Conservation (phyloP, 2,888 invertebrate genomes). For the Odontocolon sp. region DNA sequence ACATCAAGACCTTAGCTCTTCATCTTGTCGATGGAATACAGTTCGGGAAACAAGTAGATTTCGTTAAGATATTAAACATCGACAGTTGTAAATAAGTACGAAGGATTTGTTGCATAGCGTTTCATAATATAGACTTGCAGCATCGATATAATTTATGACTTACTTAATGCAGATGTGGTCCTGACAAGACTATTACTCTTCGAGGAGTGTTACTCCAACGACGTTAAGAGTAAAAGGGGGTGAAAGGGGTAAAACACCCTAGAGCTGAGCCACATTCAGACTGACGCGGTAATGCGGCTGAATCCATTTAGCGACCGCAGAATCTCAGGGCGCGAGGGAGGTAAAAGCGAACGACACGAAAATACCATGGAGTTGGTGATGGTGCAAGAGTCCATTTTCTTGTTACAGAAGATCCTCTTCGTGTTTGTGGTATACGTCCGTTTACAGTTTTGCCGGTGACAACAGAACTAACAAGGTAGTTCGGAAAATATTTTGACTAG, state of each 20-base stretch:
- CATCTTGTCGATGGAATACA: too few relatives aligned
- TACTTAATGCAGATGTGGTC: too few relatives aligned
- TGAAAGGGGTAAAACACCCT: slow-evolving; percentile 62
- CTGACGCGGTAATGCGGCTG: slow-evolving; percentile 75
- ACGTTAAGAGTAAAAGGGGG: slow-evolving; percentile 56
- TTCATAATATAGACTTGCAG: too few relatives aligned
- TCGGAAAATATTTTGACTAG: slow-evolving; percentile 7
- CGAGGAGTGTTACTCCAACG: neutral
- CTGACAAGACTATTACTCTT: slow-evolving; percentile 14
- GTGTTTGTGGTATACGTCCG: slow-evolving; percentile 29
- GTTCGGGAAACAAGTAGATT: too few relatives aligned
- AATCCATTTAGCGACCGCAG: slow-evolving; percentile 77
- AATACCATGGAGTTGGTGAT: slow-evolving; percentile 35
- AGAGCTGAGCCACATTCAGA: slow-evolving; percentile 73
- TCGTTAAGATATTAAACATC: too few relatives aligned
- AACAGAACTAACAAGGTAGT: neutral
- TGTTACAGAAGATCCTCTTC: slow-evolving; percentile 44
- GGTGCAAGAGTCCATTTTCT: slow-evolving; percentile 42
- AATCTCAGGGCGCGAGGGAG: slow-evolving; percentile 53
- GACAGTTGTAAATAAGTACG: too few relatives aligned
- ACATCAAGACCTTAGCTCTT: too few relatives aligned
- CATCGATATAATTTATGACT: too few relatives aligned
- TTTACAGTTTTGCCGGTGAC: slow-evolving; percentile 18
- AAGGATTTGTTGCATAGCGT: too few relatives aligned
- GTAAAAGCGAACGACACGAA: neutral